Evolutionary conservation across 2,113 vertebrate genomes (phyloP).

Genomic region (Callospermophilus lateralis): DNA sequence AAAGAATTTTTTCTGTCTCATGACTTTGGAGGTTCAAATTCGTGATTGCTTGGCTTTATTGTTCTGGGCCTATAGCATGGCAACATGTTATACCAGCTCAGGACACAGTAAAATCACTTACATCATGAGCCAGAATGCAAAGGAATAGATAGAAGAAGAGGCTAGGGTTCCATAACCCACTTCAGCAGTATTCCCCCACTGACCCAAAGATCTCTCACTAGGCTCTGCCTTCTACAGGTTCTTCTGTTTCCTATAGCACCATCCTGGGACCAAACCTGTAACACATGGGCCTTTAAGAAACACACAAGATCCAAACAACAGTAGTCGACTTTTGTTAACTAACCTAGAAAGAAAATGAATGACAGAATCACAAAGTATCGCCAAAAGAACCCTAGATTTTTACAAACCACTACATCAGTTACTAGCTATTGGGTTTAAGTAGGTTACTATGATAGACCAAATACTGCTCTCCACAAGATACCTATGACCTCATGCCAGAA

Average conservation of each 20-base stretch:
- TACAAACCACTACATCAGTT: neutral
- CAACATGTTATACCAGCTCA: neutral
- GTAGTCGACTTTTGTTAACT: neutral
- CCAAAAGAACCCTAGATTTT: neutral
- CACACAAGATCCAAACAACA: neutral
- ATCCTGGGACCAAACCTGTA: neutral
- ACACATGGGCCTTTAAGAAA: neutral
- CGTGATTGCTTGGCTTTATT: neutral
- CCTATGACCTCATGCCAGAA: neutral
- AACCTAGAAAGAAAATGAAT: neutral
- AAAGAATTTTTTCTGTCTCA: neutral
- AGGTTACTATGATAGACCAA: neutral
- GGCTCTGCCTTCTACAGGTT: neutral
- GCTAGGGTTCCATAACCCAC: neutral
- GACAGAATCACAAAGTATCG: neutral
- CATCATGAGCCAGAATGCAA: neutral
- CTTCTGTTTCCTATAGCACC: neutral
- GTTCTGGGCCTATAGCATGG: too few species aligned
- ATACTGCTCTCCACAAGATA: neutral
- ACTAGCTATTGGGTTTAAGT: neutral
- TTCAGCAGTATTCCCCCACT: neutral
- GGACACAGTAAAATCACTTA: neutral
- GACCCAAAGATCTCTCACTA: neutral
- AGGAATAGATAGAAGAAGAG: neutral
- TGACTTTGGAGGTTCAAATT: neutral